phyloP scores from a whole-genome alignment of 2,113 vertebrate genomes.

The Greenwoodochromis staneri region DNA sequence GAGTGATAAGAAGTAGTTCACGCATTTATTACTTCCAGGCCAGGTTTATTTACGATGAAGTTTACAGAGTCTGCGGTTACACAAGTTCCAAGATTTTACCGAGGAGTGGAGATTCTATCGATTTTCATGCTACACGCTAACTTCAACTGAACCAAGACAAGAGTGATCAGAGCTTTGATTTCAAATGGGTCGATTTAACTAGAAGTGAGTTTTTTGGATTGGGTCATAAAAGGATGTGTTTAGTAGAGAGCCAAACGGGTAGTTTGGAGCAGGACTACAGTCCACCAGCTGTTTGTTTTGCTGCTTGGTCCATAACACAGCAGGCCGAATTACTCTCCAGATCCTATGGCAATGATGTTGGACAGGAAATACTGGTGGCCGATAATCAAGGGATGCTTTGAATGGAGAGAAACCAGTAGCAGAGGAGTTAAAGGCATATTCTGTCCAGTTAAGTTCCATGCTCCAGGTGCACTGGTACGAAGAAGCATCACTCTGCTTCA shows the following conservation, averaged over 20 bases:
- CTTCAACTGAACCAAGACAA: neutral
- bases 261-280: neutral
- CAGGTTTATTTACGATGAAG: neutral
- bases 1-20: neutral
- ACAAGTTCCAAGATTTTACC: neutral
- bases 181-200: neutral
- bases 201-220: neutral
- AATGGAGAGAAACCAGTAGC: neutral
- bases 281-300: neutral
- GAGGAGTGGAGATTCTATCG: too few species aligned
- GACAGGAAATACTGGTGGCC: neutral
- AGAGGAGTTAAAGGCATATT: neutral
- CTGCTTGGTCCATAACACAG: neutral
- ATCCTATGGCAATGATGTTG: neutral
- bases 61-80: neutral
- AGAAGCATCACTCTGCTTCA: neutral
- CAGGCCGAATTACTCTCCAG: neutral
- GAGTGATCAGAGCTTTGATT: rapidly evolving
- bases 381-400: neutral
- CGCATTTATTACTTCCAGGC: neutral
- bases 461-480: neutral
- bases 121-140: neutral
- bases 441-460: neutral
- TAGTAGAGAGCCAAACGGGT: neutral
- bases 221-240: neutral